Evolutionary conservation across 2,113 vertebrate genomes (phyloP), one percentile per base, ranked within the genome.

Genomic region (Protobothrops mucrosquamatus): DNA sequence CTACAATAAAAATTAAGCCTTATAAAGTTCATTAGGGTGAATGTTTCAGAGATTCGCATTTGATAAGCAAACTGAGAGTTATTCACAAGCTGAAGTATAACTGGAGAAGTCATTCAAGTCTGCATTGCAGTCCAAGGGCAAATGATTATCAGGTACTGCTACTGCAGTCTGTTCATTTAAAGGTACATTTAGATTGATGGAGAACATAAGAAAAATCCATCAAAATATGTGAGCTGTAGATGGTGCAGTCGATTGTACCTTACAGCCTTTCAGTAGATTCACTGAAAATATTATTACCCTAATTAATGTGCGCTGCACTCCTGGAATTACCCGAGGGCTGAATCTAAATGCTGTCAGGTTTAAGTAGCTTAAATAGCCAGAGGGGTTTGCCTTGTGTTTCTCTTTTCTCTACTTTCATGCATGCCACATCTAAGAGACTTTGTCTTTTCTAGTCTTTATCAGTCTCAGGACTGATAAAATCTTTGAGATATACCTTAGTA

Each of bases 291-390:
- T 18, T 54, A 23, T n/a, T 85, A n/a, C 4, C 52, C 3, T 51
- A 23, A 89, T 26, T 85, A 86, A 85, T 29, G 43, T 39, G 10
- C 14, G 51, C 5, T 61, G 22, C n/a, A 26, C 34, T 90, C 69
- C 57, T 88, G 24, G 14, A 92, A 57, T 89, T 89, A 85, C 43
- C 55, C 86, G 29, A 39, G 43, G 88, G 46, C 43, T 39, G 88
- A 55, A 93, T 86, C 46, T 86, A 90, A 81, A 85, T 90, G 88
- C 74, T 22, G 54, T 24, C 20, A 56, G 54, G 69, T 51, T 94
- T 93, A 89, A 92, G 48, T 90, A 94, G 92, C 24, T 43, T 90
- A 51, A 90, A 86, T 61, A 91, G 92, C 93, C 94, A 90, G 57
- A 88, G 23, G 23, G 7, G 11, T 61, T 91, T 94, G 7, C 88